Percentiles rank a stretch among this genome's conserved stretches.
Conservation (phyloP, 2,888 invertebrate genomes). For the Cacoxenus indagator region DNA sequence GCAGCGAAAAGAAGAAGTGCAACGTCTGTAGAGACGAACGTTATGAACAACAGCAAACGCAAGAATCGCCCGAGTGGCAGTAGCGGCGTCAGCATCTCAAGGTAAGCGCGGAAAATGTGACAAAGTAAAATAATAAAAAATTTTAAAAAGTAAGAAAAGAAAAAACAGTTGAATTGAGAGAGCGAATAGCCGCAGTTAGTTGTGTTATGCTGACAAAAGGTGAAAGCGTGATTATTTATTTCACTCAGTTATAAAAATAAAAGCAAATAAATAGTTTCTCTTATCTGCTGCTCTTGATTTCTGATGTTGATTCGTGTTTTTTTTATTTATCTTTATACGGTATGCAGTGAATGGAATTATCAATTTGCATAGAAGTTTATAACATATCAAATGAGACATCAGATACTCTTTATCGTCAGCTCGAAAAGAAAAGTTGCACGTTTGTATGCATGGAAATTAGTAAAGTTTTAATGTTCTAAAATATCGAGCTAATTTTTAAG, state of each 20-base stretch:
- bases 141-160: conserved; percentile 10
- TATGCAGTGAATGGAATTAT: too few relatives aligned
- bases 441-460: too few relatives aligned
- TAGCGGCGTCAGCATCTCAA: conserved; percentile 56
- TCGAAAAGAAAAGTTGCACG: too few relatives aligned
- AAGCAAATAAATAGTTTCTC: neutral
- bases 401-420: too few relatives aligned
- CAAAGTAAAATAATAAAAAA: conserved; percentile 34
- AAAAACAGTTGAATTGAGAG: conserved; percentile 26
- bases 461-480: too few relatives aligned
- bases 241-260: neutral
- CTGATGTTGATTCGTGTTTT: conserved; percentile 9
- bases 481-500: too few relatives aligned
- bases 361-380: too few relatives aligned
- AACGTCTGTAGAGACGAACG: conserved; percentile 11
- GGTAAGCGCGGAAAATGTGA: conserved; percentile 61
- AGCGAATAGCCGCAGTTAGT: neutral
- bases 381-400: too few relatives aligned
- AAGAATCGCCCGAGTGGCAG: conserved; percentile 82
- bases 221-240: neutral
- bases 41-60: conserved; percentile 81
- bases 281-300: neutral
- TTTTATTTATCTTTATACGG: conserved; percentile 16
- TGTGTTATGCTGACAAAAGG: neutral
- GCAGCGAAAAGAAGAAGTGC: conserved; percentile 14